Percentiles rank a stretch among this genome's conserved stretches.
phyloP scores from a whole-genome alignment of 2,888 invertebrate genomes.

The Alsophila aescularia region DNA sequence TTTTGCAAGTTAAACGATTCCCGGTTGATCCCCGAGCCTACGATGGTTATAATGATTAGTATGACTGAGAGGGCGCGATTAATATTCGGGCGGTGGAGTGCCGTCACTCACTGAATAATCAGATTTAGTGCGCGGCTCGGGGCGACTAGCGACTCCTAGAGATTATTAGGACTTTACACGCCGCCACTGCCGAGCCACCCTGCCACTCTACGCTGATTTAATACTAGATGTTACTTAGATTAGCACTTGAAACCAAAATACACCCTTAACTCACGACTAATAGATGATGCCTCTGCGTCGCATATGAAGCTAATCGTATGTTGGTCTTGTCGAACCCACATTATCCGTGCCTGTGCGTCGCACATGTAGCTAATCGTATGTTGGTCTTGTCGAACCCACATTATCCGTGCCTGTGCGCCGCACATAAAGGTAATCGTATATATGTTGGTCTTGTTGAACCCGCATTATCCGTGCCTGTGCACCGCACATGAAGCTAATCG shows the following conservation, averaged over 20 bases:
- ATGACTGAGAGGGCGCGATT: slow-evolving; percentile 57
- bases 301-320: too few relatives aligned
- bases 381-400: too few relatives aligned
- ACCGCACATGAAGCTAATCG: too few relatives aligned
- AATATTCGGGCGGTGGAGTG: slow-evolving; percentile 63
- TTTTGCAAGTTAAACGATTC: slow-evolving; percentile 58
- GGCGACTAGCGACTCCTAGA: slow-evolving; percentile 50
- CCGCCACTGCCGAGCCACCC: background rate
- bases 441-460: too few relatives aligned
- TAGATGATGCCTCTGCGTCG: too few relatives aligned
- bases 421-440: too few relatives aligned
- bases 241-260: background rate
- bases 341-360: too few relatives aligned
- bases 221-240: background rate
- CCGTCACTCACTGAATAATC: slow-evolving; percentile 64
- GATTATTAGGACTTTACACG: slow-evolving; percentile 47
- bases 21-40: slow-evolving; percentile 50
- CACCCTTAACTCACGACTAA: too few relatives aligned
- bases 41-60: slow-evolving; percentile 59
- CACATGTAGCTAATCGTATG: too few relatives aligned
- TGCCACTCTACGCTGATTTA: background rate
- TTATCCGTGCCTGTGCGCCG: too few relatives aligned
- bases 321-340: too few relatives aligned
- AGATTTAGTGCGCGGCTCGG: slow-evolving; percentile 61
- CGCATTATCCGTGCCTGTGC: too few relatives aligned